Conservation (phyloP, 2,888 invertebrate genomes). For the Athrips mouffetella region DNA sequence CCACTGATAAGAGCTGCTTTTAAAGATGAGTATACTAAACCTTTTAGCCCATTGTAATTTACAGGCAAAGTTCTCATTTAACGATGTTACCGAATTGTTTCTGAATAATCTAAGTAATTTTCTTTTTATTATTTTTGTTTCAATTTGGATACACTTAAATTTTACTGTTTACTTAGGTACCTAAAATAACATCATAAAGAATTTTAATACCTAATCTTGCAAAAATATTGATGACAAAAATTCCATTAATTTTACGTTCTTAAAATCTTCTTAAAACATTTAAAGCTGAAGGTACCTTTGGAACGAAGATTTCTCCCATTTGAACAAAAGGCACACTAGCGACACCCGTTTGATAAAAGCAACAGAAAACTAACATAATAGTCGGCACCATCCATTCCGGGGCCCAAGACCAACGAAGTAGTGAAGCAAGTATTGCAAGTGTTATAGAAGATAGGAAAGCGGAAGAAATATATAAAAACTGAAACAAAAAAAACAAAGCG, state of each 20-base stretch:
- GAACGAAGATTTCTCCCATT: conserved; percentile 33
- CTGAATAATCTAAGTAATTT: too few relatives aligned
- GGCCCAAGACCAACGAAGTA: conserved; percentile 39
- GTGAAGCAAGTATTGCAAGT: conserved; percentile 32
- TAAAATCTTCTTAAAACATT: not conserved
- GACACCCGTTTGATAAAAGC: conserved; percentile 43
- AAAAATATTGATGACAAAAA: too few relatives aligned
- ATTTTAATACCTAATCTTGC: not conserved
- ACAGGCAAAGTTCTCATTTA: too few relatives aligned
- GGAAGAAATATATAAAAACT: conserved; percentile 40
- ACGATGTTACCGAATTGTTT: too few relatives aligned
- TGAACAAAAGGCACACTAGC: conserved; percentile 42
- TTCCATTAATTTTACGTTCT: too few relatives aligned
- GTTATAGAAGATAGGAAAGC: conserved; percentile 28
- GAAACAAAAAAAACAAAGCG: conserved; percentile 6
- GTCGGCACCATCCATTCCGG: conserved; percentile 46
- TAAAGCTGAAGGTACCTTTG: conserved; percentile 34
- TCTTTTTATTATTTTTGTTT: too few relatives aligned
- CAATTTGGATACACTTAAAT: too few relatives aligned
- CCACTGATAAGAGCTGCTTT: too few relatives aligned
- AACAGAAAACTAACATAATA: conserved; percentile 39
- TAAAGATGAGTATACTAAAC: too few relatives aligned
- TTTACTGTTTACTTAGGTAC: too few relatives aligned
- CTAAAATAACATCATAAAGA: too few relatives aligned
- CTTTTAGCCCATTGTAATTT: too few relatives aligned